Evolutionary conservation across 2,113 vertebrate genomes (phyloP).

Genomic region (Lampris megalopsis): DNA sequence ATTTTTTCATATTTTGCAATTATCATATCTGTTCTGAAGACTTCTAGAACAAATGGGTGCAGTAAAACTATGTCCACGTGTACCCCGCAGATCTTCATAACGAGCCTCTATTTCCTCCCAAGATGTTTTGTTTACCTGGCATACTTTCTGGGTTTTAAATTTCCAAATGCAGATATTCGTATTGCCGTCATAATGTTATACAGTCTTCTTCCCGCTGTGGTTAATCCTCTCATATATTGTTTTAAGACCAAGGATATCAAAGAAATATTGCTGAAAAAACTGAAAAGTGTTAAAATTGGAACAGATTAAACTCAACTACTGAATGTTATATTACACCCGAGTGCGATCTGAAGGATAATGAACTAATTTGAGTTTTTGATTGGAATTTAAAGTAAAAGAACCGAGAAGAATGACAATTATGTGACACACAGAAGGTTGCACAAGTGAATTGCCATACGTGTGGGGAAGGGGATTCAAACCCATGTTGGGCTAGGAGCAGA

Average conservation of each 20-base stretch:
- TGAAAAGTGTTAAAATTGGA: conserved; percentile 5
- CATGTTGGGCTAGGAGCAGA: too few species aligned
- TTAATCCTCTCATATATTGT: conserved; percentile 75
- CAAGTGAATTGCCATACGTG: too few species aligned
- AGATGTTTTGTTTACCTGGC: conserved; percentile 73
- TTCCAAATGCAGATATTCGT: conserved; percentile 37
- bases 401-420: too few species aligned
- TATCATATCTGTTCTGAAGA: conserved; percentile 33
- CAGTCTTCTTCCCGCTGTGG: conserved; percentile 64
- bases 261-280: conserved; percentile 49
- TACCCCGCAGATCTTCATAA: conserved; percentile 70
- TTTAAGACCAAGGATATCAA: conserved; percentile 75
- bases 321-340: too few species aligned
- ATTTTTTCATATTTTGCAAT: conserved; percentile 50
- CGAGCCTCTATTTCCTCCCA: conserved; percentile 64
- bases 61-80: conserved; percentile 68
- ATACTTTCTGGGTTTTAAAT: conserved; percentile 41
- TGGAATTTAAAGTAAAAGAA: too few species aligned
- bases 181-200: conserved; percentile 69
- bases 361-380: too few species aligned
- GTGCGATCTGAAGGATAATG: too few species aligned
- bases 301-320: background rate
- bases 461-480: too few species aligned
- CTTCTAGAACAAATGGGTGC: conserved; percentile 33
- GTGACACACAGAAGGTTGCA: too few species aligned